Evolutionary conservation across 2,888 invertebrate species (phyloP).

Genomic region (Plebejus anna): DNA sequence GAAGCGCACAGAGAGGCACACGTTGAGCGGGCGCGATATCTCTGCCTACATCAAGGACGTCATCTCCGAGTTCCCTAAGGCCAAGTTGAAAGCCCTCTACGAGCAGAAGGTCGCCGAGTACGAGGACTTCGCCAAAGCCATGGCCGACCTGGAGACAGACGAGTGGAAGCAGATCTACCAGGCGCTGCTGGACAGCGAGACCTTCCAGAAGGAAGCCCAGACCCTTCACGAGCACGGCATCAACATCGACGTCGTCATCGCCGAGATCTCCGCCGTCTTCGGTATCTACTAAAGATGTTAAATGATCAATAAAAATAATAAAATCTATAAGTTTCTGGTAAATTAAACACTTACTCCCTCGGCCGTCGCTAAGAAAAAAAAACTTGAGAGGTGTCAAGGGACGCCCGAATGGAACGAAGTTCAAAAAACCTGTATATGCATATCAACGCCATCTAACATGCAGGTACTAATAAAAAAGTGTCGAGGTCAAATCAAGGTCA

Average conservation of each 20-base stretch:
- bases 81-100: slow-evolving; percentile 54
- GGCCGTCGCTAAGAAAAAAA: no score
- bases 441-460: no score
- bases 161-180: slow-evolving; percentile 52
- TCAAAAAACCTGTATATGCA: no score
- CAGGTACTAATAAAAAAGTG: no score
- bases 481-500: no score
- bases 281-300: slow-evolving; percentile 35
- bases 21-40: slow-evolving; percentile 39
- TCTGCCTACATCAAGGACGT: slow-evolving; percentile 38
- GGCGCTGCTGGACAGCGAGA: slow-evolving; percentile 54
- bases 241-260: slow-evolving; percentile 36
- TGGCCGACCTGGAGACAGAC: slow-evolving; percentile 55
- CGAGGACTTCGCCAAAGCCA: slow-evolving; percentile 53
- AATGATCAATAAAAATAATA: not conserved
- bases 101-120: slow-evolving; percentile 58
- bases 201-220: slow-evolving; percentile 52
- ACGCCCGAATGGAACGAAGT: no score
- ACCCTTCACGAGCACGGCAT: slow-evolving; percentile 54
- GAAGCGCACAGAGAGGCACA: slow-evolving; percentile 34
- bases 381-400: no score
- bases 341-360: no score
- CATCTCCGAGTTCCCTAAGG: slow-evolving; percentile 41
- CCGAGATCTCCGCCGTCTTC: slow-evolving; percentile 36
- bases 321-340: not conserved